A percentile compares a stretch with the other conserved stretches of the same genome.
Conservation (phyloP, 2,888 invertebrate species). For the Amorpha juglandis region DNA sequence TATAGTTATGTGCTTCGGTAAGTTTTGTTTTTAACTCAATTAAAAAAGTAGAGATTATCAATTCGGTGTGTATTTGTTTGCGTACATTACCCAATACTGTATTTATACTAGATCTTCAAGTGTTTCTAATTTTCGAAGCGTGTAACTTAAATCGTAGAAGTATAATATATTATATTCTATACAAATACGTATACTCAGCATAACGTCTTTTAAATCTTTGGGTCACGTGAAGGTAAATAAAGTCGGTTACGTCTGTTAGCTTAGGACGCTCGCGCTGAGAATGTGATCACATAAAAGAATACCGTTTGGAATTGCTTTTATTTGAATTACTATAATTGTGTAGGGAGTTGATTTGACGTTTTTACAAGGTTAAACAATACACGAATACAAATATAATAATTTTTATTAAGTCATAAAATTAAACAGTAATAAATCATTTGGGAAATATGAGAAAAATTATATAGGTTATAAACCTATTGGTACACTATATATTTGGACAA, state of each 20-base stretch:
- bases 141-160: no score
- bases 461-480: no score
- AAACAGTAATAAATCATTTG: background rate
- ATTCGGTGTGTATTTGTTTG: no score
- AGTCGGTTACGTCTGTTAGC: slow-evolving; percentile 25
- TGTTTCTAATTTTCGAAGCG: no score
- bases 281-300: slow-evolving; percentile 23
- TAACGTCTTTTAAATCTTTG: slow-evolving; percentile 18
- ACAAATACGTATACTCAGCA: no score
- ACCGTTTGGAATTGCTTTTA: slow-evolving; percentile 23
- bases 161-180: background rate
- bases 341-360: background rate
- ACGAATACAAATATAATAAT: background rate
- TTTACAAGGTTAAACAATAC: slow-evolving; percentile 11
- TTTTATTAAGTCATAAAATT: background rate
- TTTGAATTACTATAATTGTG: slow-evolving; percentile 21
- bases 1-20: no score
- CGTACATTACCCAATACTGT: no score
- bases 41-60: no score
- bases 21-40: no score
- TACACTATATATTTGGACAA: no score
- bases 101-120: no score
- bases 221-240: slow-evolving; percentile 10
- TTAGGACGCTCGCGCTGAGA: slow-evolving; percentile 18
- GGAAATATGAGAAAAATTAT: background rate